Percentiles rank a stretch among this genome's conserved stretches.
Conservation (phyloP, 1,140 invertebrate genomes). For the Aphelinus certus region DNA sequence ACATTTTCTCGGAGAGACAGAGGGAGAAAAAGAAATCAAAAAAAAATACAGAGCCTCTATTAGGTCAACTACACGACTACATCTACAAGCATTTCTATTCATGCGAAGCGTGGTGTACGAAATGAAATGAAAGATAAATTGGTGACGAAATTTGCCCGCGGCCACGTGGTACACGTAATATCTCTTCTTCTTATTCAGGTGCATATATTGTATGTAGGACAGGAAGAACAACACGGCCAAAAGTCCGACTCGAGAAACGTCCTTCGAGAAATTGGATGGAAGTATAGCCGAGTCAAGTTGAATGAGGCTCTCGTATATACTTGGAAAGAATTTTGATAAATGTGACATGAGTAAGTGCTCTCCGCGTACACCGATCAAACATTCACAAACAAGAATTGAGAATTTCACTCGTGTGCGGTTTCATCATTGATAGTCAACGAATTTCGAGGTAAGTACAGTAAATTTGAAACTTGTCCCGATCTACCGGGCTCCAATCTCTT, state of each 20-base stretch:
- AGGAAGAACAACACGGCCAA: slow-evolving; percentile 18
- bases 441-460: no score
- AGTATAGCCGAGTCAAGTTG: slow-evolving; percentile 16
- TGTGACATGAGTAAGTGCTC: slow-evolving; percentile 23
- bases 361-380: slow-evolving; percentile 7
- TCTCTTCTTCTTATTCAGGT: no score
- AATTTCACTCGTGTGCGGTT: no score
- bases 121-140: slow-evolving; percentile 39
- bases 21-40: no score
- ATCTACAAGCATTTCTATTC: slow-evolving; percentile 29
- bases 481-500: no score
- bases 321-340: not conserved
- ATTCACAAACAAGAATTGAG: not conserved
- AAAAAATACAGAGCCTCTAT: slow-evolving; percentile 1
- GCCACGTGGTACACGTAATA: no score
- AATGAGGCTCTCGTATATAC: slow-evolving; percentile 9
- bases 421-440: no score
- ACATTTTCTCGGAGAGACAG: no score
- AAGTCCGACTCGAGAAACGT: slow-evolving; percentile 31
- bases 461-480: no score
- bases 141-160: no score
- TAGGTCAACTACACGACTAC: slow-evolving; percentile 11
- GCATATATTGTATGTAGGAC: not conserved
- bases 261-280: slow-evolving; percentile 5
- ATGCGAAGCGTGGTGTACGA: slow-evolving; percentile 32